Evolutionary conservation across 2,113 vertebrate species (phyloP), one percentile per base, ranked within the genome.

Genomic region (Bagarius yarrelli): DNA sequence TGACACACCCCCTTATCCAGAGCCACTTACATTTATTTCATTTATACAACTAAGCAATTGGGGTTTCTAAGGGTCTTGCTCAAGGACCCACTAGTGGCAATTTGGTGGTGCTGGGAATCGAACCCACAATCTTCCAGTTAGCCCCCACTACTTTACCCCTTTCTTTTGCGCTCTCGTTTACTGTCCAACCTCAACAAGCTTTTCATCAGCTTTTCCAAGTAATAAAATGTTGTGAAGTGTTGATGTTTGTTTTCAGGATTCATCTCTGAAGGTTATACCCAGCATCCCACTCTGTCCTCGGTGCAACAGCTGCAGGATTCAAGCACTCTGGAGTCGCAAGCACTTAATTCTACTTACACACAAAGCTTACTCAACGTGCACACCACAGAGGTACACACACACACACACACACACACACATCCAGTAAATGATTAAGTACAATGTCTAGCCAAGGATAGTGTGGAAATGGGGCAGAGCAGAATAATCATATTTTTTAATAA

Each of bases 261-360:
- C 47, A 96, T 98, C 86, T 86, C 93, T n/a, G 98, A 99, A 14
- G 91, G 94, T 34, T 98, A 96, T 88, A 93, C 76, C 86, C 94
- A 94, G 80, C 95, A 95, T 88, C 34, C 93, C 61, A 93, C 94
- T 60, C 97, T 97, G 87, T 92, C 96, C 61, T 89, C 95, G 0
- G 97, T 99, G 53, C 98, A 99, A 77, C 98, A 99, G 87, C 92
- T 99, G 19, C 98, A 99, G 85, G 98, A 97, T 83, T 99, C 98
- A 16, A 99, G 98, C 90, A 98, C 96, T 0, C 91, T 99, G 77
- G 98, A 99, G 88, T 98, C 96, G 40, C 98, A 99, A 83, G 96
- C 97, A 44, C 93, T 99, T 56, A 96, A 96, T 59, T 94, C 96
- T 0, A 98, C 95, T 88, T 98, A 95, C 72, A 92, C 95, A 44